A percentile compares a stretch with the other conserved stretches of the same genome.
These are phyloP conservation scores for Chiropotes sagulatus DNA, from an alignment of 2,797 vertebrate genomes.

Conservation along the genomic window DNA sequence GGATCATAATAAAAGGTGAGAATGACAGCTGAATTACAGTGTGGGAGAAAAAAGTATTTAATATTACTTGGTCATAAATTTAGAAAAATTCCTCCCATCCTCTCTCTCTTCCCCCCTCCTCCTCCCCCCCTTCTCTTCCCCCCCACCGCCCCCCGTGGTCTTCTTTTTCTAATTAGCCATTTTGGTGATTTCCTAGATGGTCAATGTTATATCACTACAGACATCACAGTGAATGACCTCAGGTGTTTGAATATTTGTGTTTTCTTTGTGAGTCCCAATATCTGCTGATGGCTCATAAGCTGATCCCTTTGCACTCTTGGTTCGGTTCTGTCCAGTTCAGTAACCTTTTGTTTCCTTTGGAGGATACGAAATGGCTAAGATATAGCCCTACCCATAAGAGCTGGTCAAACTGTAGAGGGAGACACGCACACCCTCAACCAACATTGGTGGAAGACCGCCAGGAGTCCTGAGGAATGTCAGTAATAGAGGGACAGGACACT, in stretches of 20 bases:
- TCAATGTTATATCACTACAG: not conserved
- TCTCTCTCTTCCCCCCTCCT: not conserved
- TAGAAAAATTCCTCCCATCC: not conserved
- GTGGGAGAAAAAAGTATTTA: not conserved
- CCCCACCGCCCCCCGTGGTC: not conserved
- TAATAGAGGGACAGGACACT: too few relatives aligned
- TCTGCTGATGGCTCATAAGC: not conserved
- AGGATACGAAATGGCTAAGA: not conserved
- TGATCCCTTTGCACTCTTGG: not conserved
- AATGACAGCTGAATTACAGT: not conserved
- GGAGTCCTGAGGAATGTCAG: not conserved
- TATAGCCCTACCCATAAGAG: not conserved
- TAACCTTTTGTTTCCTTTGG: not conserved
- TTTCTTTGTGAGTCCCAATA: not conserved
- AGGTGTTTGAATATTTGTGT: not conserved
- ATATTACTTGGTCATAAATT: not conserved
- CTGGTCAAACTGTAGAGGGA: not conserved
- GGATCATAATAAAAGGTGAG: not conserved
- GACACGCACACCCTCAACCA: not conserved
- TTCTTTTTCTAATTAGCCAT: not conserved
- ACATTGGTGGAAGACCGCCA: not conserved
- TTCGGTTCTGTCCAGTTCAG: not conserved
- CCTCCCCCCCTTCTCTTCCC: too few relatives aligned
- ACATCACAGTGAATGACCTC: not conserved
- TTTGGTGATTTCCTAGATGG: not conserved